Evolutionary conservation across 2,797 vertebrate genomes (phyloP).

Genomic region (Anguilla marmorata): DNA sequence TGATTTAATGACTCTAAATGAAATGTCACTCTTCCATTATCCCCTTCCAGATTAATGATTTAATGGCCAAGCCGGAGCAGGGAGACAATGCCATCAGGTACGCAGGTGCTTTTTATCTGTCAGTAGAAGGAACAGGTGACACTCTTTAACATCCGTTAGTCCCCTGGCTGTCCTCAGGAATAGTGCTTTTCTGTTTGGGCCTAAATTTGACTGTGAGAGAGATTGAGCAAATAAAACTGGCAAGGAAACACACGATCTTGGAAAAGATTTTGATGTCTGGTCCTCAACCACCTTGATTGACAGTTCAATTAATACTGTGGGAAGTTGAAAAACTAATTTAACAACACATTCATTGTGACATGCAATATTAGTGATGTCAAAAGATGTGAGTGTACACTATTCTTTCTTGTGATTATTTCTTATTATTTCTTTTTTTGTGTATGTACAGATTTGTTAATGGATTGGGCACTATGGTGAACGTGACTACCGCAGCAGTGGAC

Average conservation of each 20-base stretch:
- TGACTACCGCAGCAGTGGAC: conserved; percentile 44
- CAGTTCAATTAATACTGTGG: neutral
- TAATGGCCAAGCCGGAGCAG: conserved; percentile 75
- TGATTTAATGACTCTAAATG: neutral
- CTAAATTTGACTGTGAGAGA: neutral
- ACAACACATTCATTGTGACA: neutral
- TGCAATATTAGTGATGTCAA: neutral
- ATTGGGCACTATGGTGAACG: conserved; percentile 47
- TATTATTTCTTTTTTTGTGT: conserved; percentile 12
- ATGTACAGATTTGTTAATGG: conserved; percentile 81
- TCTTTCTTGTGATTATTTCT: conserved; percentile 17
- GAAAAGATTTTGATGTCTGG: neutral
- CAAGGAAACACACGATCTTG: neutral
- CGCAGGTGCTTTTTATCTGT: neutral
- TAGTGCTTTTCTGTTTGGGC: neutral
- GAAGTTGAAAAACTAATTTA: neutral
- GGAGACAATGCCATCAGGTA: conserved; percentile 85
- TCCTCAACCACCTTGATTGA: neutral
- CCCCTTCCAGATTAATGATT: conserved; percentile 60
- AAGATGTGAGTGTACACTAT: neutral
- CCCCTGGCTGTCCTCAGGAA: neutral
- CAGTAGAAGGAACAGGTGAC: neutral
- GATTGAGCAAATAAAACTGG: neutral
- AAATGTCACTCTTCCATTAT: conserved; percentile 23
- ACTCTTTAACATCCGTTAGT: neutral